These are phyloP conservation scores for Diglossa cyanea DNA, from an alignment of 2,797 vertebrate species.

Conservation along the genomic window DNA sequence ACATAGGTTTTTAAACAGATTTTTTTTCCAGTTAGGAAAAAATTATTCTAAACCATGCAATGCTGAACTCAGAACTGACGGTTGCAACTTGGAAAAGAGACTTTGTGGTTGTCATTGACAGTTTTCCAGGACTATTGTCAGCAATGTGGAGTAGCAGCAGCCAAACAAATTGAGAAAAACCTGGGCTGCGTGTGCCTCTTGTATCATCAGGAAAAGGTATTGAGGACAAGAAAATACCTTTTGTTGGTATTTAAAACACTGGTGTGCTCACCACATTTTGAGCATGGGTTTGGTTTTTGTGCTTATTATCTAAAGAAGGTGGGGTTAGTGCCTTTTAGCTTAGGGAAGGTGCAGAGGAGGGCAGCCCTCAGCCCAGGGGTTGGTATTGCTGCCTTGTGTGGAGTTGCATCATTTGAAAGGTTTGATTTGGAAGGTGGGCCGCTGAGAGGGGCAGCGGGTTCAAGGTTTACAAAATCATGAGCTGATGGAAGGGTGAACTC, in stretches of 20 bases:
- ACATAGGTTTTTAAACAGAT: neutral
- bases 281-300: neutral
- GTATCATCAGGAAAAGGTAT: neutral
- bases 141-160: neutral
- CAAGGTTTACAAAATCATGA: neutral
- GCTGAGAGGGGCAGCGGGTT: neutral
- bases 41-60: neutral
- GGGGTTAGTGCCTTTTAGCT: neutral
- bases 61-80: neutral
- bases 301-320: neutral
- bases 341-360: neutral
- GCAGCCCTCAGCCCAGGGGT: accelerated
- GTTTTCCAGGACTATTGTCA: neutral
- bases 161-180: neutral
- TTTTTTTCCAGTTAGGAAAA: conserved; percentile 17
- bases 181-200: neutral
- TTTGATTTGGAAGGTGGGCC: neutral
- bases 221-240: neutral
- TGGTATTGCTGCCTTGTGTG: accelerated
- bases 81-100: neutral
- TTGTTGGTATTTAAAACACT: neutral
- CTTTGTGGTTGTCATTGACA: neutral
- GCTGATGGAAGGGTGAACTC: neutral
- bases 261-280: neutral
- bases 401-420: neutral